Base-by-base conservation (phyloP, 1,140 invertebrate genomes). In the Zaprionus taronus region DNA sequence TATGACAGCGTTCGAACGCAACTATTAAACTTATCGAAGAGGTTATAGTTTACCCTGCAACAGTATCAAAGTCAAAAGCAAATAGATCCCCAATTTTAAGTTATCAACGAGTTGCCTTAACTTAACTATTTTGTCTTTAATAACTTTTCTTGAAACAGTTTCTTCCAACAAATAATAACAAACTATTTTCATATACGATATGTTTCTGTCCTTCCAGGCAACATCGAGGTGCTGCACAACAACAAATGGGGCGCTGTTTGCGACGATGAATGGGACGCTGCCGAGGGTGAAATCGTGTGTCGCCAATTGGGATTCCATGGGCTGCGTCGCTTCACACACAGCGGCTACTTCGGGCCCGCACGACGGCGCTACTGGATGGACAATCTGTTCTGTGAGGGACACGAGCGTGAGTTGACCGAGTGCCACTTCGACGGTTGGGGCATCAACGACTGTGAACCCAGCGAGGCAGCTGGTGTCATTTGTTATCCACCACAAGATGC, bases 251-350 rank as follows among this genome's bases (percentile, higher is more conserved):
- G 98, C 15, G 95, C 96, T 12, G 94, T 99, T 9, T 99, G 98
- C 91, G 98, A 98, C 91, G 98, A 99, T 91, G 97, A 98, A 91
- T 98, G 97, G 96, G 97, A 98, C 87, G 91, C 95, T 20, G 92
- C 94, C 4, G 97, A 98, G 73, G 97, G 97, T 1, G 93, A 93
- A 28, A 96, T 99, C 4, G 96, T 98, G 11, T 99, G 98, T 93
- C 94, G 94, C 58, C 95, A 96, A 89, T 93, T 98, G 49, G 97
- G 97, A 6, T 97, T 95, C 79, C 94, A 94, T 36, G 93, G 92
- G 34, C 93, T 94, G 71, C 91, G 93, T 56, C 93, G 94, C 68
- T 94, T 94, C 7, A 98, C 97, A 0, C 95, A 79, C 12, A 96
- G 95, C 78, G 95, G 95, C 4, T 94, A 95, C 81, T 98, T 96